phyloP scores from a whole-genome alignment of 2,113 vertebrate species.

The Centropus bengalensis region DNA sequence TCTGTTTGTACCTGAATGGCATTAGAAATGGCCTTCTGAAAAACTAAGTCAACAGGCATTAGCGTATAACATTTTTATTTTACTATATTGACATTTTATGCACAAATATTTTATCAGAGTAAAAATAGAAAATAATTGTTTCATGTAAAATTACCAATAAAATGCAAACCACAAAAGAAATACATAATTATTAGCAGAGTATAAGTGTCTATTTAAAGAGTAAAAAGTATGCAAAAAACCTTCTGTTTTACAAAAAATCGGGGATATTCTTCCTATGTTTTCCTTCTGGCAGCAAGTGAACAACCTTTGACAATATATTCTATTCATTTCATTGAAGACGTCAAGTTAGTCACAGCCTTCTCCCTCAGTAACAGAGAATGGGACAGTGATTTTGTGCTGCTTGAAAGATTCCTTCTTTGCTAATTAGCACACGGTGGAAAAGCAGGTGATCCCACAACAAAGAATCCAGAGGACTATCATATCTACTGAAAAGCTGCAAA shows the following conservation, averaged over 20 bases:
- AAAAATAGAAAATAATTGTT: conserved; percentile 83
- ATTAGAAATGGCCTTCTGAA: background rate
- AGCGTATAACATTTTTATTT: conserved; percentile 79
- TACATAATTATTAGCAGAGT: conserved; percentile 77
- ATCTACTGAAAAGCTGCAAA: conserved; percentile 12
- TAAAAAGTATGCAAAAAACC: conserved; percentile 83
- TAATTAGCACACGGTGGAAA: conserved; percentile 52
- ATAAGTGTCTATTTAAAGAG: conserved; percentile 81
- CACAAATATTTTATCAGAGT: conserved; percentile 82
- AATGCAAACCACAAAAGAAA: conserved; percentile 75
- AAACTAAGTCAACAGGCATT: conserved; percentile 28
- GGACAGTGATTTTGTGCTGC: conserved; percentile 42
- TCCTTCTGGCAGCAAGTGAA: conserved; percentile 71
- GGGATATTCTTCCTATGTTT: conserved; percentile 59
- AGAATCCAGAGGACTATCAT: background rate
- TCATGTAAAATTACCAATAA: conserved; percentile 81
- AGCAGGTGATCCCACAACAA: conserved; percentile 46
- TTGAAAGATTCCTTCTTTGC: conserved; percentile 57
- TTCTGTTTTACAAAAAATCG: conserved; percentile 79
- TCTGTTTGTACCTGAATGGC: background rate
- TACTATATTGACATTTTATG: conserved; percentile 83
- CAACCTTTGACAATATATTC: conserved; percentile 66
- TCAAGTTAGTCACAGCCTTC: conserved; percentile 72
- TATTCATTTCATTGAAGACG: conserved; percentile 72
- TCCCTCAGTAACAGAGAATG: conserved; percentile 39